Conservation (phyloP, 2,797 vertebrate species). For the Sebastes minor region DNA sequence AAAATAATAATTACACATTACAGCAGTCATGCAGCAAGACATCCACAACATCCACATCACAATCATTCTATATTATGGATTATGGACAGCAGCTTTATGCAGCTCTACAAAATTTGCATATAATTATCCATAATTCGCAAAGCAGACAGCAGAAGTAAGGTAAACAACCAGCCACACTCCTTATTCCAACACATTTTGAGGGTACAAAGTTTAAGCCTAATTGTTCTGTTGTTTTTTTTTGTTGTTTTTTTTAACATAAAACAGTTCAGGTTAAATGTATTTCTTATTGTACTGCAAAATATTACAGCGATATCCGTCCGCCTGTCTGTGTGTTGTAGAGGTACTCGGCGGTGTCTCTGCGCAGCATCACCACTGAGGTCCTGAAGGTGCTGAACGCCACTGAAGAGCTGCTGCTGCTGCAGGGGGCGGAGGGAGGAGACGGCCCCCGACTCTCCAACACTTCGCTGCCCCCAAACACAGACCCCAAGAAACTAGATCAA, state of each 20-base stretch:
- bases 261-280: background rate
- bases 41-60: background rate
- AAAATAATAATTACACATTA: background rate
- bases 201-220: background rate
- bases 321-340: conserved; percentile 84
- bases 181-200: background rate
- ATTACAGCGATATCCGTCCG: background rate
- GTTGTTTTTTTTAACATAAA: background rate
- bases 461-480: conserved; percentile 78
- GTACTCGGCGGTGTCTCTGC: conserved; percentile 93
- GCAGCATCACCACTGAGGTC: conserved; percentile 96
- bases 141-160: background rate
- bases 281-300: background rate
- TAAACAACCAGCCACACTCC: background rate
- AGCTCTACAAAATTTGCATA: background rate
- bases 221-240: background rate
- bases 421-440: conserved; percentile 78
- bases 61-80: background rate
- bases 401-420: conserved; percentile 90
- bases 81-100: background rate
- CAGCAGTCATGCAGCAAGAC: too few relatives aligned
- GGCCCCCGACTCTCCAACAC: conserved; percentile 38
- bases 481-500: conserved; percentile 88
- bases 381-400: conserved; percentile 96
- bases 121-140: background rate